Evolutionary conservation across 2,888 invertebrate species (phyloP), one percentile per base, ranked within the genome.

Genomic region (Cryptops parisi): DNA sequence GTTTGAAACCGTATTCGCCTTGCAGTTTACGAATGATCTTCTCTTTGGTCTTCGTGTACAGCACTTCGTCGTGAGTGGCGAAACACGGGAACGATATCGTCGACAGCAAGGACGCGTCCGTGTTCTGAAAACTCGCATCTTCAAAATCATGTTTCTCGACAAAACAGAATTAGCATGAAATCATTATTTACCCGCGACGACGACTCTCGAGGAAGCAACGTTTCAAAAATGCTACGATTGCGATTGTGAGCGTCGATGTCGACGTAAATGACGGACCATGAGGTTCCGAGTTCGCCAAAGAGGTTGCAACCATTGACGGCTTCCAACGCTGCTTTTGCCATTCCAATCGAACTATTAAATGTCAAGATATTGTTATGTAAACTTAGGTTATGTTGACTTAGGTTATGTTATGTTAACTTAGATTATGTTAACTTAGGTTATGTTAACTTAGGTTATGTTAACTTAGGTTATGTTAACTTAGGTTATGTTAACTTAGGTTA

Each of bases 221-320:
- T 94, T 74, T 98, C 97, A 69, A 98, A 97, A 62, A 97, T 98
- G 68, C 94, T 97, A 62, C 97, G 77, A 71, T 99, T 99, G 53
- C 98, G 78, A 71, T 97, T 97, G 69, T 99, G 98, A 0, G 98
- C 98, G 73, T 99, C 98, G 63, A 98, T 97, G 67, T 98, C 98
- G 1, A 97, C 96, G 70, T 97, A 98, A 53, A 98, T 85, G 0
- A 98, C 97, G 62, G 94, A 94, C 87, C 94, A 96, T 0, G 93
- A 87, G 1, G 96, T 93, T 19, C 97, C 97, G 63, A 89, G 87
- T 61, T 91, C 90, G 1, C 98, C 98, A 70, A 94, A 98, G 58
- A 98, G 74, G 72, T 99, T 98, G 66, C 91, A 94, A 0, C 98
- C 98, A 68, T 98, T 98, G 26, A 98, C 89, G 0, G 97, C 91